Evolutionary conservation across 2,797 vertebrate species (phyloP).

Genomic region (Pangasius krempfi): DNA sequence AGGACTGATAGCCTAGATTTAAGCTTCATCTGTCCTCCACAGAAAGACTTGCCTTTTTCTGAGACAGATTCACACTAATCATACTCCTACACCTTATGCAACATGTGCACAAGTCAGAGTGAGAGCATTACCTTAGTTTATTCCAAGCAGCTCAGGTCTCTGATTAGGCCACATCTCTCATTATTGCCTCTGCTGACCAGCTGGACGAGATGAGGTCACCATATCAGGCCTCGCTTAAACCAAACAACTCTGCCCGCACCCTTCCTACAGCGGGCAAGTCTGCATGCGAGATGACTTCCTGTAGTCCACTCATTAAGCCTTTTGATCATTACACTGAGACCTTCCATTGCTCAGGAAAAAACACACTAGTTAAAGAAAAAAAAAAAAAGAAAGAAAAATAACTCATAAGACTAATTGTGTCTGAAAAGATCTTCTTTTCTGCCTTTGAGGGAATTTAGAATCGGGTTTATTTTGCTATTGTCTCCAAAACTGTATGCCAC

Average conservation of each 20-base stretch:
- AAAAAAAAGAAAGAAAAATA: background rate
- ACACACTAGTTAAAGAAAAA: background rate
- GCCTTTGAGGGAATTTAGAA: slow-evolving; percentile 18
- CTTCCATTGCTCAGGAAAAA: slow-evolving; percentile 18
- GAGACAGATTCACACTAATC: background rate
- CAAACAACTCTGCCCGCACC: slow-evolving; percentile 54
- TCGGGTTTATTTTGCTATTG: slow-evolving; percentile 11
- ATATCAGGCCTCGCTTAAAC: slow-evolving; percentile 45
- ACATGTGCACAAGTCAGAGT: background rate
- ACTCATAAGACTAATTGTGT: background rate
- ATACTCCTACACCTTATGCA: background rate
- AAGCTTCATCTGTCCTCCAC: background rate
- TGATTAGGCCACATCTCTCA: background rate
- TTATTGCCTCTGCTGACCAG: background rate
- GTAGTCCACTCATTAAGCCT: slow-evolving; percentile 30
- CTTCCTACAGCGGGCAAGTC: slow-evolving; percentile 51
- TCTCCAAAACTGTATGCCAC: background rate
- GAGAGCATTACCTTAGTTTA: background rate
- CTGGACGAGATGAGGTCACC: slow-evolving; percentile 26
- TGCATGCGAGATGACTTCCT: slow-evolving; percentile 51
- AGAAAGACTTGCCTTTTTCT: slow-evolving; percentile 2
- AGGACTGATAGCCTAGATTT: background rate
- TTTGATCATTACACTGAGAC: slow-evolving; percentile 21
- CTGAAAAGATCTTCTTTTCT: background rate
- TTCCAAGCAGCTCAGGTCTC: background rate